Conservation (phyloP, 2,888 invertebrate genomes). For the Epinotia bilunana region DNA sequence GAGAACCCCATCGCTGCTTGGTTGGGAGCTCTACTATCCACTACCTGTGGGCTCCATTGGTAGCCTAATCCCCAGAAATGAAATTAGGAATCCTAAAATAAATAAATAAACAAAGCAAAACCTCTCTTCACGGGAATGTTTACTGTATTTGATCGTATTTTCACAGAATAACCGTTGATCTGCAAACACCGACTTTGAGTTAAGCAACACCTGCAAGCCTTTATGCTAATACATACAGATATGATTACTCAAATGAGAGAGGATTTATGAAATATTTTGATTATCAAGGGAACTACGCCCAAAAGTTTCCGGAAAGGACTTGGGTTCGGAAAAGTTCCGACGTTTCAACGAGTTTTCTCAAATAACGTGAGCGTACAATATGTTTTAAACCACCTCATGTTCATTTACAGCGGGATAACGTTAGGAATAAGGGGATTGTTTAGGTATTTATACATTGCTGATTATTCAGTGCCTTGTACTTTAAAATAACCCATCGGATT, state of each 20-base stretch:
- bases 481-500: background rate
- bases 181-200: background rate
- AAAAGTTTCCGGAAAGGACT: slow-evolving; percentile 46
- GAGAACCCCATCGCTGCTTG: too few relatives aligned
- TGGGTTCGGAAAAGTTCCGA: slow-evolving; percentile 45
- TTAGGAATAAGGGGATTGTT: background rate
- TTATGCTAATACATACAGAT: slow-evolving; percentile 19
- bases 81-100: too few relatives aligned
- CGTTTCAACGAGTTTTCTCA: slow-evolving; percentile 43
- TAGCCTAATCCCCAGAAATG: too few relatives aligned
- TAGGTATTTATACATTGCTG: slow-evolving; percentile 6
- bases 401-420: slow-evolving; percentile 7
- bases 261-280: slow-evolving; percentile 43
- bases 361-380: slow-evolving; percentile 35
- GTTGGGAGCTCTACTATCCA: too few relatives aligned
- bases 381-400: slow-evolving; percentile 29
- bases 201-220: slow-evolving; percentile 6
- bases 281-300: slow-evolving; percentile 46
- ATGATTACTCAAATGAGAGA: slow-evolving; percentile 34
- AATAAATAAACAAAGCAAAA: too few relatives aligned
- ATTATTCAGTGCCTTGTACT: background rate
- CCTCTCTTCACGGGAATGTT: background rate
- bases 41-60: too few relatives aligned
- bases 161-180: background rate
- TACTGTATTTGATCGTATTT: background rate